phyloP scores from a whole-genome alignment of 2,888 invertebrate genomes.

The Ctenicera cuprea region DNA sequence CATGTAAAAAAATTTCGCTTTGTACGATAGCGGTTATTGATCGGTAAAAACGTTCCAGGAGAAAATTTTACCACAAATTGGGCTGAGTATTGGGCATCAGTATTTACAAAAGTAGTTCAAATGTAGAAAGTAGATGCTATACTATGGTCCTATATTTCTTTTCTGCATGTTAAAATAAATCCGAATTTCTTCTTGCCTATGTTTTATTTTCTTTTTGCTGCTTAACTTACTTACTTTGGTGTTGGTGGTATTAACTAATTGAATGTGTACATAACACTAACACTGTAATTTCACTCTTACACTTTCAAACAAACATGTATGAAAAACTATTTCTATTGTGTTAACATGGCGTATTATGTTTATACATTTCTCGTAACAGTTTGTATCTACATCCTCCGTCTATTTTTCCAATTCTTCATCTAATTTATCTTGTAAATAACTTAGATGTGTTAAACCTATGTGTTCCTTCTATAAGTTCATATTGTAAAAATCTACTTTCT shows the following conservation, averaged over 20 bases:
- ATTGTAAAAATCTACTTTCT: conserved; percentile 61
- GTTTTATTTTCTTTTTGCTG: conserved; percentile 15
- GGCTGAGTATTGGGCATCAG: conserved; percentile 36
- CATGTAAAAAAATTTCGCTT: conserved; percentile 20
- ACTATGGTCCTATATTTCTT: conserved; percentile 38
- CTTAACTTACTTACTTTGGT: conserved; percentile 26
- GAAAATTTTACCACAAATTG: conserved; percentile 12
- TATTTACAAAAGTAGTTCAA: conserved; percentile 49
- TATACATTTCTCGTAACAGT: conserved; percentile 18
- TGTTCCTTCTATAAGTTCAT: conserved; percentile 19
- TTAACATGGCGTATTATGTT: conserved; percentile 42
- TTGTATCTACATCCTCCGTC: conserved; percentile 20
- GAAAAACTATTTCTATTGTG: conserved; percentile 34
- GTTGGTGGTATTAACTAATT: conserved; percentile 27
- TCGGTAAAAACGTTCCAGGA: not conserved
- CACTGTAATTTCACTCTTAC: conserved; percentile 20
- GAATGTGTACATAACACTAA: conserved; percentile 39
- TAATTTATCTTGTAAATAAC: conserved; percentile 30
- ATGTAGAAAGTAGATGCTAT: conserved; percentile 55
- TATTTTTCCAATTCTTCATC: conserved; percentile 23
- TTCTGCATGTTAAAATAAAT: conserved; percentile 29
- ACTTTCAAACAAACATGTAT: conserved; percentile 6
- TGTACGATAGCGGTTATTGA: conserved; percentile 37
- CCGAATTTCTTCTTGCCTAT: not conserved
- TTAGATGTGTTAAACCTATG: conserved; percentile 19